Conservation (phyloP, 2,113 vertebrate genomes). For the Callaeas wilsoni region DNA sequence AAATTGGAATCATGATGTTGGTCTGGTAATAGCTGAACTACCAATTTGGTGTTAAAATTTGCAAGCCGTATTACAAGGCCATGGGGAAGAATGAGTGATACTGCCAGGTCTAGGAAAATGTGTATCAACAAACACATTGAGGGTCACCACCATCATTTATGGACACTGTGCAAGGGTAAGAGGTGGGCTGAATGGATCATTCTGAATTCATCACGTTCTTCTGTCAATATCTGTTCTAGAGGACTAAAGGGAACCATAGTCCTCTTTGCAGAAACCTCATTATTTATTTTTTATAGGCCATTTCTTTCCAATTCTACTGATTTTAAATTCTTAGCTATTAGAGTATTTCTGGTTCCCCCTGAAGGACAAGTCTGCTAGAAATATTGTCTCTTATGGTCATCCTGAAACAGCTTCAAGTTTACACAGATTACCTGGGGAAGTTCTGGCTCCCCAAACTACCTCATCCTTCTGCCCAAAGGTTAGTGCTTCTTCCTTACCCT, state of each 20-base stretch:
- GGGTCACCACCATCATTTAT: conserved; percentile 24
- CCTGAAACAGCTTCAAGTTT: background rate
- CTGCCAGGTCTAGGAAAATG: background rate
- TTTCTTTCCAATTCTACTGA: background rate
- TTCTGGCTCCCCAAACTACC: background rate
- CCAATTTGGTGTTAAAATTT: conserved; percentile 20
- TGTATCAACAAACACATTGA: background rate
- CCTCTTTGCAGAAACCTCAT: background rate
- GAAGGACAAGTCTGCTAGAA: conserved; percentile 2
- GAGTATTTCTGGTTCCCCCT: background rate
- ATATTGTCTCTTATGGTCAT: background rate
- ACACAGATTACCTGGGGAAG: background rate
- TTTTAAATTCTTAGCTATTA: background rate
- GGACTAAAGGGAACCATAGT: background rate
- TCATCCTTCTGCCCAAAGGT: background rate
- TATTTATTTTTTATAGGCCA: conserved; percentile 14
- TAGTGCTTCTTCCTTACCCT: background rate
- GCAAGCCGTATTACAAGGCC: background rate
- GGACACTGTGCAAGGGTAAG: background rate
- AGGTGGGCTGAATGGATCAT: background rate
- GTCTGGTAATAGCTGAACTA: conserved; percentile 6
- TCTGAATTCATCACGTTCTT: background rate
- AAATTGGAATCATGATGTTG: background rate
- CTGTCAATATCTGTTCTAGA: conserved; percentile 23
- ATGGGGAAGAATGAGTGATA: background rate